phyloP scores from a whole-genome alignment of 2,113 vertebrate genomes.

The Thomomys bottae region DNA sequence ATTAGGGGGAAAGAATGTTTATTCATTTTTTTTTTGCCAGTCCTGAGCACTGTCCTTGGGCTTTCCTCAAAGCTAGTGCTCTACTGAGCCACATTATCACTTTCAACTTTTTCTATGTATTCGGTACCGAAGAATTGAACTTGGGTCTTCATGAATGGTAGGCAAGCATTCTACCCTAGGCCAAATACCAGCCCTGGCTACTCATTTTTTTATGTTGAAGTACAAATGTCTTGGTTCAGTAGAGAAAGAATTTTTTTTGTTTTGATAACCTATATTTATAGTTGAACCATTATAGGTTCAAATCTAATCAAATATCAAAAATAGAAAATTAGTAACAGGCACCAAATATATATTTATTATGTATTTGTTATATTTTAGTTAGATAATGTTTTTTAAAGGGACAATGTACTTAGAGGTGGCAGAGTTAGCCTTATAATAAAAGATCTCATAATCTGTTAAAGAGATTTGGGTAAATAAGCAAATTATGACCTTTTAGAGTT shows the following conservation, averaged over 20 bases:
- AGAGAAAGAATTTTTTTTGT: conserved; percentile 27
- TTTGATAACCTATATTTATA: conserved; percentile 10
- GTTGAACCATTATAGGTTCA: neutral
- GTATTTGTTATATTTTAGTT: neutral
- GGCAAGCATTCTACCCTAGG: too few relatives aligned
- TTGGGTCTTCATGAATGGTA: too few relatives aligned
- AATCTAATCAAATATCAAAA: conserved; percentile 18
- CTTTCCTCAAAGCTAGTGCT: too few relatives aligned
- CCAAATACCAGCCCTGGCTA: too few relatives aligned
- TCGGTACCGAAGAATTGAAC: too few relatives aligned
- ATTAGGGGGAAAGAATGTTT: conserved; percentile 78
- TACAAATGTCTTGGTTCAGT: conserved; percentile 2
- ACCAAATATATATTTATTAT: neutral
- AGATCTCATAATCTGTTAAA: neutral
- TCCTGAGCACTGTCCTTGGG: too few relatives aligned
- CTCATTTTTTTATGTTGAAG: conserved; percentile 68
- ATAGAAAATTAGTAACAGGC: neutral
- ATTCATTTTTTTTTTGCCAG: too few relatives aligned
- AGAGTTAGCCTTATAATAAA: neutral
- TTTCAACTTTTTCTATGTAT: too few relatives aligned
- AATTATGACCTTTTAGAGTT: neutral
- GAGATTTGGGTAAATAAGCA: neutral
- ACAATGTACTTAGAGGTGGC: neutral
- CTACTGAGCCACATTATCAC: too few relatives aligned
- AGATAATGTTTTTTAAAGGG: neutral